Evolutionary conservation across 1,140 invertebrate species (phyloP).

Genomic region (Aphelenchoides fujianensis): DNA sequence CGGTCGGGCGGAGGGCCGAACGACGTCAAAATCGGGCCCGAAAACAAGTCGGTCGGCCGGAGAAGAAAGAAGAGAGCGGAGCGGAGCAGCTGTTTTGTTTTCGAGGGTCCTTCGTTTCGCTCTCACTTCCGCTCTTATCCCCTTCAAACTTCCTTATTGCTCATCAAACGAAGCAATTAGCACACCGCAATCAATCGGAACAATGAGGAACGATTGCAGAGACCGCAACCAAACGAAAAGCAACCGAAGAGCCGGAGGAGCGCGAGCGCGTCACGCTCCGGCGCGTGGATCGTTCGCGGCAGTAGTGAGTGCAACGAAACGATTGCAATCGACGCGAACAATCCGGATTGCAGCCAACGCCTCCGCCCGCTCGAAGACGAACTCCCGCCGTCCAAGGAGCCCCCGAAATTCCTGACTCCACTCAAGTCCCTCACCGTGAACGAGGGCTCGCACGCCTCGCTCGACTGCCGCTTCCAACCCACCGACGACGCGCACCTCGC

Average conservation of each 20-base stretch:
- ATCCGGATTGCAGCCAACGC: slow-evolving; percentile 11
- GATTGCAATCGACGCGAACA: too few species aligned
- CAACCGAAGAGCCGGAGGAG: slow-evolving; percentile 19
- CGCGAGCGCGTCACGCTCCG: slow-evolving; percentile 51
- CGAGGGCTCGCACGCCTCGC: slow-evolving; percentile 79
- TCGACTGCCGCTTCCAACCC: slow-evolving; percentile 91
- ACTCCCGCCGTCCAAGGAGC: slow-evolving; percentile 80
- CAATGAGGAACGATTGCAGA: not conserved
- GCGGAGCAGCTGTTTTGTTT: not conserved
- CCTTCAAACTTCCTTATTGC: too few species aligned
- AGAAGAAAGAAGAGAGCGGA: too few species aligned
- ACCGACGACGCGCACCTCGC: slow-evolving; percentile 82
- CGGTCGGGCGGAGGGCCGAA: too few species aligned
- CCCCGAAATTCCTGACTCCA: slow-evolving; percentile 79
- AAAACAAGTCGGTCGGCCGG: not conserved
- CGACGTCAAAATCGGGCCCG: not conserved
- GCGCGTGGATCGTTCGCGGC: slow-evolving; percentile 46
- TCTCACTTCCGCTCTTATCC: too few species aligned
- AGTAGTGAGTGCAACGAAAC: slow-evolving; percentile 24
- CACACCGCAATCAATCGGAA: too few species aligned
- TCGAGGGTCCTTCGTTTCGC: too few species aligned
- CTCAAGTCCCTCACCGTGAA: slow-evolving; percentile 66
- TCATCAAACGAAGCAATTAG: too few species aligned
- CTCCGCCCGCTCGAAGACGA: slow-evolving; percentile 32
- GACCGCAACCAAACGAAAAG: not conserved